Evolutionary conservation across 2,113 vertebrate genomes (phyloP).

Genomic region (Pseudorhombus dupliciocellatus): DNA sequence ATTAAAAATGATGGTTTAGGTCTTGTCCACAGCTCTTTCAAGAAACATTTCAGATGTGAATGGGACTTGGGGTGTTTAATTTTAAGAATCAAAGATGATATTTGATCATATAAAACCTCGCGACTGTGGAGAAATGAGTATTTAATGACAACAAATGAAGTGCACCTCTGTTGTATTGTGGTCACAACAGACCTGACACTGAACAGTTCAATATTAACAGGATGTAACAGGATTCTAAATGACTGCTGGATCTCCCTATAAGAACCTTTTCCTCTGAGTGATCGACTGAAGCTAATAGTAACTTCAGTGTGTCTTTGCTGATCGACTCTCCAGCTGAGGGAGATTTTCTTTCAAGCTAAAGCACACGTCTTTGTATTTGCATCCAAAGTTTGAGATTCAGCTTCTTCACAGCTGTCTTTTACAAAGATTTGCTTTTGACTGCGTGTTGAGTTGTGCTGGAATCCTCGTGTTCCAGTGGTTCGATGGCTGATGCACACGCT

Average conservation of each 20-base stretch:
- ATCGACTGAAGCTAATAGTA: constrained; percentile 7
- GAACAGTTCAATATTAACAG: not conserved
- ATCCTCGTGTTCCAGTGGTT: not conserved
- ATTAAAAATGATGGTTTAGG: not conserved
- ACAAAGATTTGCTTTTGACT: not conserved
- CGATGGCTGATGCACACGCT: not conserved
- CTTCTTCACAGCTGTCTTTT: constrained; percentile 41
- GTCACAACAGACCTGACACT: not conserved
- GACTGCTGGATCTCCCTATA: not conserved
- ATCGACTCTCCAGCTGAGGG: constrained; percentile 64
- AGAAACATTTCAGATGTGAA: not conserved
- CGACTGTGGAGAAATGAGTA: not conserved
- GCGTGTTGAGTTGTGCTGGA: not conserved
- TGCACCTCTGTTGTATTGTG: not conserved
- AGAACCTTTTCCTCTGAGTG: constrained; percentile 10
- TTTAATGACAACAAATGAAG: not conserved
- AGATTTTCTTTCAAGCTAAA: constrained; percentile 41
- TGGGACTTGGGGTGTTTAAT: not conserved
- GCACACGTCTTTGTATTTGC: constrained; percentile 29
- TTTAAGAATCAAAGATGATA: not conserved
- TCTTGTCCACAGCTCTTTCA: not conserved
- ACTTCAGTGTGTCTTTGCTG: constrained; percentile 13
- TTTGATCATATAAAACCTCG: not conserved
- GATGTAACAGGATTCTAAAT: not conserved
- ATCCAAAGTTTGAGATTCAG: constrained; percentile 22